These are phyloP conservation scores for Sebastiscus albofasciatus DNA, from an alignment of 2,797 vertebrate genomes.

Conservation along the genomic window DNA sequence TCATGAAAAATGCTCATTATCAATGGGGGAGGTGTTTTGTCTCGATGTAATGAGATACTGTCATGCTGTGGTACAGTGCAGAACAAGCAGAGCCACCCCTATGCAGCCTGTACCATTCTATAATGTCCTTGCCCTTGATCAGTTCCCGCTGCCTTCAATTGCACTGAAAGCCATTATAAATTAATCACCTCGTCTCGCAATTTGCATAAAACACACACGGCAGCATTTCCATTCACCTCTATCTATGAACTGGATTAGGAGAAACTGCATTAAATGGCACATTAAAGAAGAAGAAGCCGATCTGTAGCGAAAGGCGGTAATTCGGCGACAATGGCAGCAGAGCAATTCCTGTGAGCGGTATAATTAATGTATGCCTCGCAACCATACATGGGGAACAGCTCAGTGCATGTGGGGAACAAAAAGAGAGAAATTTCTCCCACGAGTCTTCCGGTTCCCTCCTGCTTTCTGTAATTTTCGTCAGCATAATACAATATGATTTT, in stretches of 20 bases:
- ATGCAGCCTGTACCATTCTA: constrained; percentile 79
- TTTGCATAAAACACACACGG: constrained; percentile 84
- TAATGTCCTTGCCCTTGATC: constrained; percentile 84
- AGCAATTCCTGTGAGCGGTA: constrained; percentile 73
- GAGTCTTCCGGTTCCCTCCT: constrained; percentile 9
- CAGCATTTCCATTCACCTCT: constrained; percentile 75
- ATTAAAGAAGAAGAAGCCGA: constrained; percentile 69
- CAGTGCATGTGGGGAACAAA: constrained; percentile 55
- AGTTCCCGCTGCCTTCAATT: constrained; percentile 83
- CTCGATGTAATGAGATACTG: constrained; percentile 85
- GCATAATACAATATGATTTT: neutral
- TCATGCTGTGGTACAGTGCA: constrained; percentile 82
- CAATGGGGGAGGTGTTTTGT: constrained; percentile 82
- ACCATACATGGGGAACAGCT: constrained; percentile 68
- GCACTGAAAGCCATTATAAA: constrained; percentile 83
- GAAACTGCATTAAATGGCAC: constrained; percentile 81
- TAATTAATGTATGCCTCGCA: constrained; percentile 81
- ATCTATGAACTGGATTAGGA: constrained; percentile 76
- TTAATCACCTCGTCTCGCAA: constrained; percentile 81
- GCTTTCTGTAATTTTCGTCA: constrained; percentile 7
- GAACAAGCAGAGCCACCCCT: constrained; percentile 82
- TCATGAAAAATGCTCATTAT: constrained; percentile 84
- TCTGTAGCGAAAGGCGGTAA: constrained; percentile 69
- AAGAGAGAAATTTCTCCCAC: constrained; percentile 42
- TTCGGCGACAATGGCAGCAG: constrained; percentile 60